Conservation (phyloP, 2,113 vertebrate genomes). For the Myiagra hebetior region DNA sequence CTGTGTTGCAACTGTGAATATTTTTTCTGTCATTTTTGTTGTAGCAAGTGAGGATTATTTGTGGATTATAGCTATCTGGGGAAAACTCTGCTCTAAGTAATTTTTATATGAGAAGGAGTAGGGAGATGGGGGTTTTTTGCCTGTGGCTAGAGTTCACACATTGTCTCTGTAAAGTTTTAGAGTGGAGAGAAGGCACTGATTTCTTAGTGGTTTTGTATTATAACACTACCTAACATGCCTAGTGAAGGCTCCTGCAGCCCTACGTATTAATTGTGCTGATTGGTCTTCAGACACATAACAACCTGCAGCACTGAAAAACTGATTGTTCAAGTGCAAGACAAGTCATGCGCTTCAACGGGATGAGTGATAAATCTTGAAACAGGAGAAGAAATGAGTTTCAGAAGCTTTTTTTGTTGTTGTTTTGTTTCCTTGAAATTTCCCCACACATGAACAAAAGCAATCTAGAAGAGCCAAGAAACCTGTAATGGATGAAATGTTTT, state of each 20-base stretch:
- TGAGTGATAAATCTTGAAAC: constrained; percentile 29
- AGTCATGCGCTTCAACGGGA: background rate
- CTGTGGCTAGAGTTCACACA: background rate
- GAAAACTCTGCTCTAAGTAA: constrained; percentile 16
- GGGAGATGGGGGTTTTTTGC: background rate
- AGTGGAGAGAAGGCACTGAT: background rate
- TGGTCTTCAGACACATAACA: background rate
- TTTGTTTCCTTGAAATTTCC: constrained; percentile 53
- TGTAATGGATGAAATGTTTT: constrained; percentile 77
- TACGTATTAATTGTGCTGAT: background rate
- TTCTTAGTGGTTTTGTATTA: background rate
- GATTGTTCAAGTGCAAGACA: background rate
- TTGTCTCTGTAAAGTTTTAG: background rate
- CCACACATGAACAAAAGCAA: constrained; percentile 20
- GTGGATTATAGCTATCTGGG: constrained; percentile 8
- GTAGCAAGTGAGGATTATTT: constrained; percentile 21
- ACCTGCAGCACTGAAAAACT: background rate
- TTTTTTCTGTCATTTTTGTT: constrained; percentile 22
- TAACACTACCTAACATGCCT: background rate
- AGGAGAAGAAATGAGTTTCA: constrained; percentile 52
- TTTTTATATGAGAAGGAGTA: background rate
- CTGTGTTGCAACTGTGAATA: background rate
- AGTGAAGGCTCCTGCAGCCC: background rate
- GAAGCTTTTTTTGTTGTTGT: constrained; percentile 54
- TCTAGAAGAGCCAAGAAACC: constrained; percentile 61